These are phyloP conservation scores for Ostrea edulis DNA, from an alignment of 1,140 invertebrate species.

Conservation along the genomic window DNA sequence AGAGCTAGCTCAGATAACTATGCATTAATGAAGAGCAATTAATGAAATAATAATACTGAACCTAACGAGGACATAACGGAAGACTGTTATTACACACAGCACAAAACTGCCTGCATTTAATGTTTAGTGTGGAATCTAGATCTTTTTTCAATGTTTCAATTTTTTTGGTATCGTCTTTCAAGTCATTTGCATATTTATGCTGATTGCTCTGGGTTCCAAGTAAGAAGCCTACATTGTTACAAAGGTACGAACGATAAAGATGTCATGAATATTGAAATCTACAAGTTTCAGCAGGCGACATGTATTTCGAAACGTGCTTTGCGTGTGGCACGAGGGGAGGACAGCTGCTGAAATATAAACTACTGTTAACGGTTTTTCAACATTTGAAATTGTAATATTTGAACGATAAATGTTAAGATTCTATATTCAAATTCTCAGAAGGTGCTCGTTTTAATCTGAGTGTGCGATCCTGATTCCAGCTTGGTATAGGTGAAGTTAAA, in stretches of 20 bases:
- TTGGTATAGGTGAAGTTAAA: no score
- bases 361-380: neutral
- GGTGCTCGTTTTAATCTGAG: no score
- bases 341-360: slow-evolving; percentile 5
- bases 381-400: neutral
- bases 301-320: neutral
- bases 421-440: no score
- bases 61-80: no score
- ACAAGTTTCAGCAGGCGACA: neutral
- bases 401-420: no score
- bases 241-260: neutral
- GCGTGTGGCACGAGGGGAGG: neutral
- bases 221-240: neutral
- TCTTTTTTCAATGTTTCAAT: neutral
- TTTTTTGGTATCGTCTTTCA: neutral
- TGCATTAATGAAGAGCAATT: slow-evolving; percentile 15
- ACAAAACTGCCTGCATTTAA: neutral
- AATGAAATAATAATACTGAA: neutral
- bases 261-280: neutral
- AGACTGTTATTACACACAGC: no score
- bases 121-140: neutral
- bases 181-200: neutral
- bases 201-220: neutral
- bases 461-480: no score
- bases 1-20: neutral